These are phyloP conservation scores for Dicentrarchus labrax DNA, from an alignment of 2,113 vertebrate genomes.

Conservation along the genomic window DNA sequence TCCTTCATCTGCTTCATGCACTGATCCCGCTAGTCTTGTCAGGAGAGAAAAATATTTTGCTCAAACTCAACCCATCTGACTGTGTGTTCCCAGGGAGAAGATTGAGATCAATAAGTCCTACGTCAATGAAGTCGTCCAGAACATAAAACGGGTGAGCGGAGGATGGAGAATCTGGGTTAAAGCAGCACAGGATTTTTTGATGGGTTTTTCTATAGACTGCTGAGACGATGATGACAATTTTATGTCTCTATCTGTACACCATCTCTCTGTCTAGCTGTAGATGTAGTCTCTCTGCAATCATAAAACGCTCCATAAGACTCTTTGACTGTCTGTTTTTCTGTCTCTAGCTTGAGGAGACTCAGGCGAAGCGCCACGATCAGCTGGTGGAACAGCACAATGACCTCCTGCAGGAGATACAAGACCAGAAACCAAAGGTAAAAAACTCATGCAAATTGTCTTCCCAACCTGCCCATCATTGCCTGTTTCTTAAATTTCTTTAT, in stretches of 20 bases:
- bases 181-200: neutral
- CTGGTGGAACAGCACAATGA: conserved; percentile 94
- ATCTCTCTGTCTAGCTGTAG: neutral
- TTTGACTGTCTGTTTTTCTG: neutral
- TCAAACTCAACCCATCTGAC: neutral
- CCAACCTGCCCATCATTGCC: neutral
- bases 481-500: neutral
- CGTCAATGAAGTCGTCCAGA: conserved; percentile 98
- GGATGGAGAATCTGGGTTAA: conserved; percentile 1
- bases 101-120: conserved; percentile 98
- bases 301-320: neutral
- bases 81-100: conserved; percentile 90
- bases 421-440: conserved; percentile 95
- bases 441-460: rapidly evolving
- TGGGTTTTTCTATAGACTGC: neutral
- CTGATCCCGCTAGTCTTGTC: conserved; percentile 11
- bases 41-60: neutral
- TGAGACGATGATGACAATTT: too few species aligned
- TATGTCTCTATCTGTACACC: too few species aligned
- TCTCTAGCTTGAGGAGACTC: conserved; percentile 94
- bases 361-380: conserved; percentile 95
- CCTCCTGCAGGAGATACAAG: conserved; percentile 94
- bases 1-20: neutral
- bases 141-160: conserved; percentile 93
- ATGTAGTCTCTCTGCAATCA: neutral